Evolutionary conservation across 2,888 invertebrate genomes (phyloP).

Genomic region (Balanococcus diminutus): DNA sequence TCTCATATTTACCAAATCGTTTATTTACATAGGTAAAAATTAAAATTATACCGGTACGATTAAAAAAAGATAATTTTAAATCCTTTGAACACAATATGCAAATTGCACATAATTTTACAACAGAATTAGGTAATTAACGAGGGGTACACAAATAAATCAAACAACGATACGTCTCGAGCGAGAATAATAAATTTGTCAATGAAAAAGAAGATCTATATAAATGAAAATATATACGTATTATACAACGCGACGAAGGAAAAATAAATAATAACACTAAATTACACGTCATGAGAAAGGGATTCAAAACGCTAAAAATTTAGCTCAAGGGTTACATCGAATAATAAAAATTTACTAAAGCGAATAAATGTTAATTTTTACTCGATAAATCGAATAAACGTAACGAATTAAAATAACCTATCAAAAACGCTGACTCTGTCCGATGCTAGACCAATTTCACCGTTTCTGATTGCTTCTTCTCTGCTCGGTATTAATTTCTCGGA

Average conservation of each 20-base stretch:
- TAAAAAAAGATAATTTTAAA: not conserved
- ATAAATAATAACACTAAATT: not conserved
- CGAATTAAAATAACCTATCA: conserved; percentile 44
- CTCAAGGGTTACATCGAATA: not conserved
- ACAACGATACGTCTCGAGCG: not conserved
- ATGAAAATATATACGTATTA: not conserved
- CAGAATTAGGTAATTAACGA: not conserved
- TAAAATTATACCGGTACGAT: not conserved
- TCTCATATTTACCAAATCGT: not conserved
- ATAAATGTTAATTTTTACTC: not conserved
- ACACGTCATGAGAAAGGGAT: not conserved
- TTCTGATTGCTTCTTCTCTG: conserved; percentile 51
- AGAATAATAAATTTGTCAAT: not conserved
- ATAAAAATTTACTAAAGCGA: not conserved
- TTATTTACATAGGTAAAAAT: not conserved
- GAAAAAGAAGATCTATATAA: not conserved
- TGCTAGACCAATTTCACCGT: conserved; percentile 31
- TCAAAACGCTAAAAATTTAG: not conserved
- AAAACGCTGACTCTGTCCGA: conserved; percentile 46
- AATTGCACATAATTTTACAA: not conserved
- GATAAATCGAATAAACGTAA: not conserved
- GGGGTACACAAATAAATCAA: not conserved
- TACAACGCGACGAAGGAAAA: not conserved
- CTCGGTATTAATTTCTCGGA: conserved; percentile 51
- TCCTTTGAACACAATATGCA: not conserved